Evolutionary conservation across 1,140 invertebrate species (phyloP).

Genomic region (Zaprionus capensis): DNA sequence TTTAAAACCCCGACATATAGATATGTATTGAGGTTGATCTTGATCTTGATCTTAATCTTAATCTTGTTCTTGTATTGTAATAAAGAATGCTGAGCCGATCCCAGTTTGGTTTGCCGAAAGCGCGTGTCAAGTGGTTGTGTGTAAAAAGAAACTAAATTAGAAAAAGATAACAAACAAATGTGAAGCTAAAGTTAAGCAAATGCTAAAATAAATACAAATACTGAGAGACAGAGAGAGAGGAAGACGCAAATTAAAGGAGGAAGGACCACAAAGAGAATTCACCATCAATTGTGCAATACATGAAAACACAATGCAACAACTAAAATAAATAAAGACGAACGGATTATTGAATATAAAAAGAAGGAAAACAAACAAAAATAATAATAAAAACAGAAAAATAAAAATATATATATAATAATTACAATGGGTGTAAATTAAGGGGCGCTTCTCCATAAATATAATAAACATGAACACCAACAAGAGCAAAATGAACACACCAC

Average conservation of each 20-base stretch:
- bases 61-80: not conserved
- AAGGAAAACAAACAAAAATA: constrained; percentile 10
- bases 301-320: not conserved
- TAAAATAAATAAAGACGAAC: not conserved
- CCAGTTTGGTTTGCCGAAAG: constrained; percentile 65
- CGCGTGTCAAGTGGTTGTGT: constrained; percentile 71
- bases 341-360: constrained; percentile 2
- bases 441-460: constrained; percentile 20
- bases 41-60: not conserved
- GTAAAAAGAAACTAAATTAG: constrained; percentile 34
- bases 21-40: not conserved
- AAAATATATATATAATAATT: constrained; percentile 8
- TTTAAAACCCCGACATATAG: not conserved
- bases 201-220: constrained; percentile 1
- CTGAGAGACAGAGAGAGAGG: not conserved
- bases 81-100: not conserved
- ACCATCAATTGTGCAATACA: constrained; percentile 5
- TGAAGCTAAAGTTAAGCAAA: not conserved
- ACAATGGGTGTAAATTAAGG: constrained; percentile 25
- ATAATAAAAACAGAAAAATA: constrained; percentile 6
- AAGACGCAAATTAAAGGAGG: not conserved
- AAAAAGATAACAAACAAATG: constrained; percentile 4
- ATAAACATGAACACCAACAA: constrained; percentile 17
- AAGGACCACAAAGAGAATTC: not conserved
- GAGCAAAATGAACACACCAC: constrained; percentile 18